These are phyloP conservation scores for Micromesistius poutassou DNA, from an alignment of 2,797 vertebrate species.

Conservation along the genomic window DNA sequence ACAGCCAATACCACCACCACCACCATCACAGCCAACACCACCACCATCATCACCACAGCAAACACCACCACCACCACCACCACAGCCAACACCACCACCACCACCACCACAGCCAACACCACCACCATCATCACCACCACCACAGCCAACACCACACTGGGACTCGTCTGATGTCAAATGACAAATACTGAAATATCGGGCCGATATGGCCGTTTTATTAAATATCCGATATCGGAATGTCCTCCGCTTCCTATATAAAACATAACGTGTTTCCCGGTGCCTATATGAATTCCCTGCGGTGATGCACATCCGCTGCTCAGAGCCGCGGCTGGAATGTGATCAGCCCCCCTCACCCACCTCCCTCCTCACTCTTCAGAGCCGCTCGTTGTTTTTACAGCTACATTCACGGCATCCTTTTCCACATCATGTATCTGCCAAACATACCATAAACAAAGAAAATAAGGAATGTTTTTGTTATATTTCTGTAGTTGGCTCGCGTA, in stretches of 20 bases:
- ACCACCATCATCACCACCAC: no score
- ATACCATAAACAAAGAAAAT: neutral
- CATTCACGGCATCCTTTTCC: neutral
- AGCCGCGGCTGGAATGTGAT: neutral
- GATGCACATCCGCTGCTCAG: neutral
- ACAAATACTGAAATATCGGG: no score
- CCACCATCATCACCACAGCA: no score
- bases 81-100: no score
- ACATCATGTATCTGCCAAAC: neutral
- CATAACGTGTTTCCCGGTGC: no score
- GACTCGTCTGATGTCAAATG: no score
- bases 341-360: neutral
- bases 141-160: no score
- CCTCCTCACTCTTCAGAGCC: neutral
- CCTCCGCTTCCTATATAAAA: neutral
- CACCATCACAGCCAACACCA: no score
- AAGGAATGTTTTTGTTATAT: neutral
- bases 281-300: neutral
- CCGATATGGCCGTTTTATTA: no score
- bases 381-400: neutral
- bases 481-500: neutral
- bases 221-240: neutral
- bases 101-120: no score
- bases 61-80: no score
- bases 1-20: no score